Evolutionary conservation across 2,888 invertebrate species (phyloP).

Genomic region (Drosophila neoperkinsi): DNA sequence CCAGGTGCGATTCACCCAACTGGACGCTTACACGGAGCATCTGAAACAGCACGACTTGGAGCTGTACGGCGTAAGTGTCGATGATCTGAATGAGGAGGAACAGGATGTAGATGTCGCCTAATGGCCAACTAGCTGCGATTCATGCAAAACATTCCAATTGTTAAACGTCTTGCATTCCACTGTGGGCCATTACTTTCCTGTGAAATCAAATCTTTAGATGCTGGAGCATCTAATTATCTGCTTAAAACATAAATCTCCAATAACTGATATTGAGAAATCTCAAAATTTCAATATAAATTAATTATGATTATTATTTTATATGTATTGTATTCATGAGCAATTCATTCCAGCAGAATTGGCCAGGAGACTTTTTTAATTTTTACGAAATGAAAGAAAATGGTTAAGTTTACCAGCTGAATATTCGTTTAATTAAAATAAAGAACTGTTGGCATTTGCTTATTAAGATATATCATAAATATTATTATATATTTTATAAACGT

Average conservation of each 20-base stretch:
- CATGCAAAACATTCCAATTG: conserved; percentile 2
- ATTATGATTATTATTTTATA: background rate
- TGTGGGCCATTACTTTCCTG: background rate
- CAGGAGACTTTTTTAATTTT: background rate
- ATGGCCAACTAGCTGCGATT: background rate
- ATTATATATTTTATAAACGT: conserved; percentile 36
- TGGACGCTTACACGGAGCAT: conserved; percentile 82
- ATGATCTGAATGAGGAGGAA: conserved; percentile 64
- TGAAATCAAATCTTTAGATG: background rate
- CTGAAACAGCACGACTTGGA: conserved; percentile 80
- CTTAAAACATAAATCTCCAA: background rate
- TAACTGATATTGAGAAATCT: background rate
- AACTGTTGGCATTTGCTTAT: background rate
- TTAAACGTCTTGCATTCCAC: conserved; percentile 8
- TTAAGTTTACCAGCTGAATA: background rate
- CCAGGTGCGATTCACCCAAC: conserved; percentile 78
- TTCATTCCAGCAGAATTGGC: background rate
- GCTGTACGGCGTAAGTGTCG: conserved; percentile 62
- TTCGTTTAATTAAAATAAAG: background rate
- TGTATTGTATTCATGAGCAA: background rate
- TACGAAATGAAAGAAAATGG: background rate
- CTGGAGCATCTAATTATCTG: background rate
- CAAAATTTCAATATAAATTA: background rate
- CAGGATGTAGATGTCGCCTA: conserved; percentile 70
- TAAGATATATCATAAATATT: conserved; percentile 44